A percentile compares a stretch with the other conserved stretches of the same genome.
Conservation (phyloP, 2,113 vertebrate genomes). For the Archilochus colubris region DNA sequence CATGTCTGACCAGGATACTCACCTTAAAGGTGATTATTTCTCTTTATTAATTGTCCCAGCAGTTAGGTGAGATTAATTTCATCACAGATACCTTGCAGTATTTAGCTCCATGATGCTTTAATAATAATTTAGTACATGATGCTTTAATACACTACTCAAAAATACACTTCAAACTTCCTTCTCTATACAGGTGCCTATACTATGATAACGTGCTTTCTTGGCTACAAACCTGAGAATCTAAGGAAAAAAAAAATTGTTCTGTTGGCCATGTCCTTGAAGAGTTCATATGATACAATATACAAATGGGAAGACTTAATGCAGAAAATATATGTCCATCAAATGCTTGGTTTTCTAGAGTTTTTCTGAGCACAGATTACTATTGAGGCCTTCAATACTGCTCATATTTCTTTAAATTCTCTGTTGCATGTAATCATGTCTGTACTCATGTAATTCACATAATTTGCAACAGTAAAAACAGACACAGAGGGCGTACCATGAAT, state of each 20-base stretch:
- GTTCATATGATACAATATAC: not conserved
- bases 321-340: not conserved
- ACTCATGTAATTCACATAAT: not conserved
- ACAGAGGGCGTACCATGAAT: not conserved
- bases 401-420: not conserved
- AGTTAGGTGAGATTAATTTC: not conserved
- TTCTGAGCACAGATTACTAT: not conserved
- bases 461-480: not conserved
- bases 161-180: not conserved
- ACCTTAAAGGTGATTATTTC: not conserved
- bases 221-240: not conserved
- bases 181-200: not conserved
- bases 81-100: not conserved
- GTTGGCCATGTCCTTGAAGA: not conserved
- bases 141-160: not conserved
- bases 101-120: not conserved
- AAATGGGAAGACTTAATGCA: not conserved
- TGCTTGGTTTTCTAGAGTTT: not conserved
- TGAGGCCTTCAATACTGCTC: not conserved
- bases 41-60: not conserved
- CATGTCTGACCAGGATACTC: no score
- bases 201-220: not conserved
- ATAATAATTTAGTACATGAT: not conserved
- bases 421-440: not conserved
- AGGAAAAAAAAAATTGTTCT: not conserved